Base-by-base conservation (phyloP, 35 echinoderm and acorn worm species). In the Lytechinus variegatus region DNA sequence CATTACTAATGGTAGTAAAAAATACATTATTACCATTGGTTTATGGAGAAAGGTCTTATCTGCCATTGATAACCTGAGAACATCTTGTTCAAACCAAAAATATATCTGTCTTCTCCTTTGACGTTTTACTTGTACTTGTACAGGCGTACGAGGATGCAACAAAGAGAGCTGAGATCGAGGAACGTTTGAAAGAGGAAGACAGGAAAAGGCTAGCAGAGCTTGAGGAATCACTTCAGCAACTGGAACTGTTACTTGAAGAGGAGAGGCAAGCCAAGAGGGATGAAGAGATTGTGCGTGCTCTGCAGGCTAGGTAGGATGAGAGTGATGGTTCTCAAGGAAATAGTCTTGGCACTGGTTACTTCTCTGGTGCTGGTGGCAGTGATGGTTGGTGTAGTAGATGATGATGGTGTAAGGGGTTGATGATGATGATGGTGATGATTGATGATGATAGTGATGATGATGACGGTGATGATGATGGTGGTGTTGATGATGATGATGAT, bases 161-260 rank as follows among this genome's bases (percentile, higher is more conserved):
- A 60, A 92, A 86, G 57, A 89, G 88, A 92, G 95, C 95, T 71
- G 88, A 95, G 54, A 91, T 95, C 27, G 95, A 95, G 56, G 95
- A 90, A 14, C 54, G 87, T 19, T 86, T 95, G 54, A 95, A 95
- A 71, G 95, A 79, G 89, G 95, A 89, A 29, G 95, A 95, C 27
- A 54, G 21, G 61, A 92, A 91, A 61, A 89, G 95, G 57, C 55
- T 92, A 4, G 95, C 95, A 53, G 95, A 95, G 89, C 57, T 95
- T n/a, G 95, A 95, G 57, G 95, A 91, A 1, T 61, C 88, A 27
- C 89, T 95, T 13, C 29, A 92, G 19, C 87, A 66, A 11, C 87
- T 95, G 9, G 27, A 53, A 54, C 28, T 92, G 52, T 24, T 21
- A 5, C 60, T 95, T 44, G 95, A 95, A 16, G 95, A 95, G 60